Evolutionary conservation across 2,888 invertebrate species (phyloP), one percentile per base, ranked within the genome.

Genomic region (Eretmocerus hayati): DNA sequence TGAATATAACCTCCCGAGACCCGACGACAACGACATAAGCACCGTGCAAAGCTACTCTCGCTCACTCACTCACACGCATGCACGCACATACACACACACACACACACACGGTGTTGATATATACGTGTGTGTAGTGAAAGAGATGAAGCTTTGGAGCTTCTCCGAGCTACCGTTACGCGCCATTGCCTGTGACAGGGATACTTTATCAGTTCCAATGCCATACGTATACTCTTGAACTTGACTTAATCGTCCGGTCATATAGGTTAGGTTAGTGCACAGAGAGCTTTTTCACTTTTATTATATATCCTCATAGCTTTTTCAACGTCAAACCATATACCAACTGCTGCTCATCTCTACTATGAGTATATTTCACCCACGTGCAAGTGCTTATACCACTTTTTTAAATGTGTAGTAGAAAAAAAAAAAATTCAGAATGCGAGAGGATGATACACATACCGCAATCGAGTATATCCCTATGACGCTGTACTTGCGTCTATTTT

Each of bases 131-230:
- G 31, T 15, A n/a, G n/a, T 21, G 15, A n/a, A 20, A 31, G 23
- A 21, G 33, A 42, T n/a, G n/a, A n/a, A n/a, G n/a, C n/a, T n/a
- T n/a, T n/a, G n/a, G n/a, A n/a, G n/a, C n/a, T n/a, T n/a, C n/a
- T n/a, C n/a, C n/a, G n/a, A n/a, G n/a, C 26, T 60, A 57, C 48
- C 58, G 50, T 58, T 62, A 58, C 63, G 61, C 62, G 57, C 62
- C 63, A 66, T 67, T 65, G 62, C 64, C 63, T 59, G 57, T 60
- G 57, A 60, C 60, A 59, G 59, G 56, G 54, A 55, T 60, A 61
- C 58, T 63, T 65, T 64, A 65, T 65, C 63, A 59, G 59, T 50
- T 50, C 43, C 41, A 40, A 19, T 49, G 49, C 30, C 41, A 19
- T 31, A 33, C n/a, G 18, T 42, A 20, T 33, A n/a, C 42, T 20